Percentiles rank a stretch among this genome's conserved stretches.
These are phyloP conservation scores for Zosterops lateralis DNA, from an alignment of 2,113 vertebrate species.

Conservation along the genomic window DNA sequence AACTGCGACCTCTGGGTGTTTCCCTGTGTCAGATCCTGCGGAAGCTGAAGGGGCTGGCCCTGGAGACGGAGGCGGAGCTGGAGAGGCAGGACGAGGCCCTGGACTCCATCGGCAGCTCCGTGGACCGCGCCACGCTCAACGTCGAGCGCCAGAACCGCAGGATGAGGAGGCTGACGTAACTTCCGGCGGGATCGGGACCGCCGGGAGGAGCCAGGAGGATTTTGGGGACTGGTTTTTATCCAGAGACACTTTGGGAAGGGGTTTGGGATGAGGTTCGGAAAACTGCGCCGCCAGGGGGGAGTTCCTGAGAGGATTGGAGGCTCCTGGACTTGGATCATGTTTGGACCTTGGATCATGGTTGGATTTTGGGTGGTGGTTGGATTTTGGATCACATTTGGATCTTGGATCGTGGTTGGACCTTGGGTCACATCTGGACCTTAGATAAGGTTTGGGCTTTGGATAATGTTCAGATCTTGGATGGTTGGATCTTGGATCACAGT, in stretches of 20 bases:
- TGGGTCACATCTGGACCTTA: neutral
- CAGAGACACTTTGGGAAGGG: neutral
- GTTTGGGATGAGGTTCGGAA: neutral
- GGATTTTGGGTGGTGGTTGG: too few relatives aligned
- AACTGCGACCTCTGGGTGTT: fast-evolving
- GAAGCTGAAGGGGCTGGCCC: constrained; percentile 86
- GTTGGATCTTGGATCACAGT: neutral
- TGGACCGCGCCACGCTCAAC: constrained; percentile 78
- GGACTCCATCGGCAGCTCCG: constrained; percentile 78
- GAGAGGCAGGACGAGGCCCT: constrained; percentile 89
- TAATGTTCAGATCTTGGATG: neutral
- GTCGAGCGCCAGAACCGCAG: constrained; percentile 85
- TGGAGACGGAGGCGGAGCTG: constrained; percentile 88
- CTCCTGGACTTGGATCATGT: neutral
- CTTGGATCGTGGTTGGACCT: neutral
- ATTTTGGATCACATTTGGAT: too few relatives aligned
- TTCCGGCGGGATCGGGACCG: fast-evolving
- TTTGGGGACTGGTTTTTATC: too few relatives aligned
- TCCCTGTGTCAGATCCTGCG: constrained; percentile 81
- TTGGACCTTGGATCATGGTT: neutral
- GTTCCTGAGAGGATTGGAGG: neutral
- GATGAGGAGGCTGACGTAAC: constrained; percentile 82
- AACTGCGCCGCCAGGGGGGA: fast-evolving
- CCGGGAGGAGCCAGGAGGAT: neutral
- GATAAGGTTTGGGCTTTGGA: too few relatives aligned